Base-by-base conservation (phyloP, 2,797 vertebrate species). In the Echiichthys vipera region DNA sequence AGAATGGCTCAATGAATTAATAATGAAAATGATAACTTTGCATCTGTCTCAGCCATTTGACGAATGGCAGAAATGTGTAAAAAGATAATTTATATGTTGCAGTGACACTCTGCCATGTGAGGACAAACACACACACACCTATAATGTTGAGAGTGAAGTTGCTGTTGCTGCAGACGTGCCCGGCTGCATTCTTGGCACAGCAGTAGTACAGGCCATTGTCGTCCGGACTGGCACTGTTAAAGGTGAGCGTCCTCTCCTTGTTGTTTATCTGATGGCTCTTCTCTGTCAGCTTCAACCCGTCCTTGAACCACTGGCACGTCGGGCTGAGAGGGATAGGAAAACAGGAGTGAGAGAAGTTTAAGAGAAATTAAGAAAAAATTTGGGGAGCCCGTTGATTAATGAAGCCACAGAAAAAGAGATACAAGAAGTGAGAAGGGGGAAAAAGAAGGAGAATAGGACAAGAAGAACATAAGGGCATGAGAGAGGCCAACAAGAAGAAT, bases 181-280 rank as follows among this genome's bases (percentile, higher is more conserved):
- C 95, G 0, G 95, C 94, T 0, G 96, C 96, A 0, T 96, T 99
- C 84, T 94, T 96, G 66, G 97, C 97, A 0, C 98, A 99, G 93
- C 98, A 99, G 91, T 92, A 96, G 84, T 98, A 99, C 17, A 95
- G 69, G 11, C 97, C 98, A 0, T 95, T 98, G 75, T 99, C 93
- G 0, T 96, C 96, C 0, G 96, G 96, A 65, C 89, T 89, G 58
- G 96, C 96, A 0, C 90, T 96, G 50, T 77, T 92, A 29, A 98
- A 85, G 22, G 88, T 96, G 30, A 99, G 91, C 0, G 95, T 97
- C 40, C 96, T 92, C 83, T 99, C 98, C 89, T 96, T 98, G 90
- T 92, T 97, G 91, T 95, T 98, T 80, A 98, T 94, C 1, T 95
- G 93, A 78, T 97, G 96, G 86, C 77, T 92, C 80, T 90, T 93